phyloP scores from a whole-genome alignment of 2,888 invertebrate species.

The Platynereis dumerilii region DNA sequence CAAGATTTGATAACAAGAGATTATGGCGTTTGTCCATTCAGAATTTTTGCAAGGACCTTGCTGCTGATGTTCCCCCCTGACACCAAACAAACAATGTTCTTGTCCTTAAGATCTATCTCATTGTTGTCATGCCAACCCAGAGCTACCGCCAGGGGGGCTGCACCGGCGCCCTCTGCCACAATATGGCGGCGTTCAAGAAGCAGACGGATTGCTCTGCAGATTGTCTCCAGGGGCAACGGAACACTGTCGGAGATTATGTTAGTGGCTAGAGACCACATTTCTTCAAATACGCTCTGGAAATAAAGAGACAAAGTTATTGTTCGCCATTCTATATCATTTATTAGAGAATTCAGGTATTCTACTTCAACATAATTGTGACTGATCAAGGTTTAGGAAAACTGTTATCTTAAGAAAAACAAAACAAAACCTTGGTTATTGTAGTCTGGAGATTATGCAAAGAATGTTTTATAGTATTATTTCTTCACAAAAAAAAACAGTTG shows the following conservation, averaged over 20 bases:
- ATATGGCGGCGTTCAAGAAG: conserved; percentile 52
- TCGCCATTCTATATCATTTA: too few relatives aligned
- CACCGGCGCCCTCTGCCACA: conserved; percentile 59
- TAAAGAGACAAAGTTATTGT: too few relatives aligned
- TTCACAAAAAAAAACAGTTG: too few relatives aligned
- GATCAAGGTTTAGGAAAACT: too few relatives aligned
- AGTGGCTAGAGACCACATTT: conserved; percentile 54
- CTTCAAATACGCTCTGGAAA: conserved; percentile 45
- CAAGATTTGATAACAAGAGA: too few relatives aligned
- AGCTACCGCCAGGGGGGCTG: conserved; percentile 51
- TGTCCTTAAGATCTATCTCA: conserved; percentile 41
- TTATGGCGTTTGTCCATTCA: conserved; percentile 30
- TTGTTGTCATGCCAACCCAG: conserved; percentile 24
- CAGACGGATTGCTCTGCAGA: conserved; percentile 48
- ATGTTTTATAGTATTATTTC: too few relatives aligned
- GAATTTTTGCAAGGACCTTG: conserved; percentile 37
- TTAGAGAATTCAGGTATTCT: too few relatives aligned
- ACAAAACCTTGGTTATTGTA: too few relatives aligned
- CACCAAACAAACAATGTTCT: conserved; percentile 55
- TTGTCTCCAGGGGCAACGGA: conserved; percentile 46
- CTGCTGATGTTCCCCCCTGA: conserved; percentile 59
- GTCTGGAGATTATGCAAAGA: too few relatives aligned
- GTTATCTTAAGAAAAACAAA: too few relatives aligned
- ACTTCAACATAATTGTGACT: too few relatives aligned
- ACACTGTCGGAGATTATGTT: conserved; percentile 46